These are phyloP conservation scores for Microctonus brassicae DNA, from an alignment of 2,888 invertebrate genomes.

Conservation along the genomic window DNA sequence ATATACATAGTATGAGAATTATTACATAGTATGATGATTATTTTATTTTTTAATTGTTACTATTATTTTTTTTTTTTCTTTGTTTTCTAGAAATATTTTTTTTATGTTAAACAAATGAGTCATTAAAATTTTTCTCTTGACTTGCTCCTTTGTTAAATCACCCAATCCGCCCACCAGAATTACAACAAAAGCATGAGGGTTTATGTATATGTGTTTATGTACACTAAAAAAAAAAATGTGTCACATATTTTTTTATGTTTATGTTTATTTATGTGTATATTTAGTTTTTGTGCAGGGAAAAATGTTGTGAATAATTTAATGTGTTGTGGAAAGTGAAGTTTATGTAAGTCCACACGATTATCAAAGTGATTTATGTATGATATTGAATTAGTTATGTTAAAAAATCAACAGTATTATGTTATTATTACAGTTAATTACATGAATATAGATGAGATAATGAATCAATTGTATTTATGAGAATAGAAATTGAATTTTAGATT, in stretches of 20 bases:
- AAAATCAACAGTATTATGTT: too few relatives aligned
- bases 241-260: too few relatives aligned
- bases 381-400: too few relatives aligned
- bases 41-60: slow-evolving; percentile 8
- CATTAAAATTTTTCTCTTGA: slow-evolving; percentile 15
- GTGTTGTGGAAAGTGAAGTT: too few relatives aligned
- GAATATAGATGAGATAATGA: too few relatives aligned
- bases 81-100: not conserved
- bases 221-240: not conserved
- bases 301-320: too few relatives aligned
- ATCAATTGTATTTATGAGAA: too few relatives aligned
- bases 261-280: too few relatives aligned
- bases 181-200: not conserved
- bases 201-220: too few relatives aligned
- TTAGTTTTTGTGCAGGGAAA: too few relatives aligned
- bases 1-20: not conserved
- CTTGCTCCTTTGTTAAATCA: not conserved
- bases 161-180: not conserved
- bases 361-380: not conserved
- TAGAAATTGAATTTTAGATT: too few relatives aligned
- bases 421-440: too few relatives aligned
- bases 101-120: not conserved
- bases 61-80: not conserved
- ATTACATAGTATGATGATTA: not conserved
- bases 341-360: not conserved